Percentiles rank a stretch among this genome's conserved stretches.
These are phyloP conservation scores for Thermophis baileyi DNA, from an alignment of 2,113 vertebrate species.

Conservation along the genomic window DNA sequence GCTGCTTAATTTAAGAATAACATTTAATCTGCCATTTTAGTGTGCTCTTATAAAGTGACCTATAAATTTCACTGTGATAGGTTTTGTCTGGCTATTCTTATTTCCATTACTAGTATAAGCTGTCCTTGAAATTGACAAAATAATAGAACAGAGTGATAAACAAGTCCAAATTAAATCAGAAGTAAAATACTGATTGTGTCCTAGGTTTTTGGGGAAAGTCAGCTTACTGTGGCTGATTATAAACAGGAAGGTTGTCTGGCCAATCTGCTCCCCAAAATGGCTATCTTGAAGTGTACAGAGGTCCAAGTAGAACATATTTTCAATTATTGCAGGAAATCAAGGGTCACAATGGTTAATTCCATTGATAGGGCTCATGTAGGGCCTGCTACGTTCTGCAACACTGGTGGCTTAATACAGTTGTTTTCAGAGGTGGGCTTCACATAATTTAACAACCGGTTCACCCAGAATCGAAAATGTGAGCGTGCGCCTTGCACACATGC, in stretches of 20 bases:
- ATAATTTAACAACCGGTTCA: too few species aligned
- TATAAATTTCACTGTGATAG: not conserved
- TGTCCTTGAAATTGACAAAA: not conserved
- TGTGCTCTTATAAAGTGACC: not conserved
- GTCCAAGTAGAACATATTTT: not conserved
- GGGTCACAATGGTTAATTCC: not conserved
- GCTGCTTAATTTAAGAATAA: not conserved
- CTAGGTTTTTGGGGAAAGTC: not conserved
- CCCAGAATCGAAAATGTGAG: too few species aligned
- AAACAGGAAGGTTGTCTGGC: not conserved
- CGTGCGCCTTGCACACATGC: too few species aligned
- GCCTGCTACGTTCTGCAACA: not conserved
- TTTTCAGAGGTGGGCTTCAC: too few species aligned
- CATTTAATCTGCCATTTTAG: not conserved
- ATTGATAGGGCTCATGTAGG: not conserved
- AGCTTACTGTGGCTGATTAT: not conserved
- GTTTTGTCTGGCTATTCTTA: not conserved
- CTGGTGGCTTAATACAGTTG: not conserved
- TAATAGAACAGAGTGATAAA: not conserved
- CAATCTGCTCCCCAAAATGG: not conserved
- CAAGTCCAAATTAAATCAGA: not conserved
- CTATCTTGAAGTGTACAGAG: not conserved
- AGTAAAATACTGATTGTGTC: not conserved
- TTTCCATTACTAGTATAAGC: not conserved
- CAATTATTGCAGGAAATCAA: not conserved